Evolutionary conservation across 2,888 invertebrate species (phyloP).

Genomic region (Rutpela maculata): DNA sequence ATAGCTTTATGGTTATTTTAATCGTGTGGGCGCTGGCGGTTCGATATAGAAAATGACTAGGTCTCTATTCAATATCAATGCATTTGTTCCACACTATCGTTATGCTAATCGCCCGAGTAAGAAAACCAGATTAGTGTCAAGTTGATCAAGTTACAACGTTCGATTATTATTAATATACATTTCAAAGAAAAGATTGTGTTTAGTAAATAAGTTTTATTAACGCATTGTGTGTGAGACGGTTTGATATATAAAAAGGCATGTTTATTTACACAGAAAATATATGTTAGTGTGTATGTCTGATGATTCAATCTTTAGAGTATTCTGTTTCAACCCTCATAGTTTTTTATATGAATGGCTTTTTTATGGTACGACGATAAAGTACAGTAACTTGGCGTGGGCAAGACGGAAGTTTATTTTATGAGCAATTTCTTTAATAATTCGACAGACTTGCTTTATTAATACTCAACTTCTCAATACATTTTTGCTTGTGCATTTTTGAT

Average conservation of each 20-base stretch:
- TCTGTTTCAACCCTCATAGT: slow-evolving; percentile 9
- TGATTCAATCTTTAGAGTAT: slow-evolving; percentile 1
- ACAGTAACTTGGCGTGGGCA: background rate
- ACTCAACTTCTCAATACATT: too few species aligned
- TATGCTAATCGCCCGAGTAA: background rate
- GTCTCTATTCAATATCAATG: background rate
- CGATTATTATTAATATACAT: slow-evolving; percentile 11
- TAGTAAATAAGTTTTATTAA: slow-evolving; percentile 1
- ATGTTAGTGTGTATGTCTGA: background rate
- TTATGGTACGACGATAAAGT: background rate
- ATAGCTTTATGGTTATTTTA: background rate
- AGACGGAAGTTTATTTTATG: background rate
- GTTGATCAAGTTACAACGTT: slow-evolving; percentile 24
- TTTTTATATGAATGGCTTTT: background rate
- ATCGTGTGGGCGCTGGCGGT: background rate
- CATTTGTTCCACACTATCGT: slow-evolving; percentile 6
- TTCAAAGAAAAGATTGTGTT: slow-evolving; percentile 10
- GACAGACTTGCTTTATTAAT: too few species aligned
- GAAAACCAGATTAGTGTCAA: slow-evolving; percentile 23
- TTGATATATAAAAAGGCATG: background rate
- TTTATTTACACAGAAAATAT: background rate
- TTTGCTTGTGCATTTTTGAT: too few species aligned
- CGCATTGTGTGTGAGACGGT: background rate
- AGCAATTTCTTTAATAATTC: background rate
- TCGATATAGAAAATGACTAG: slow-evolving; percentile 1